Evolutionary conservation across 2,888 invertebrate species (phyloP).

Genomic region (Acronicta alni): DNA sequence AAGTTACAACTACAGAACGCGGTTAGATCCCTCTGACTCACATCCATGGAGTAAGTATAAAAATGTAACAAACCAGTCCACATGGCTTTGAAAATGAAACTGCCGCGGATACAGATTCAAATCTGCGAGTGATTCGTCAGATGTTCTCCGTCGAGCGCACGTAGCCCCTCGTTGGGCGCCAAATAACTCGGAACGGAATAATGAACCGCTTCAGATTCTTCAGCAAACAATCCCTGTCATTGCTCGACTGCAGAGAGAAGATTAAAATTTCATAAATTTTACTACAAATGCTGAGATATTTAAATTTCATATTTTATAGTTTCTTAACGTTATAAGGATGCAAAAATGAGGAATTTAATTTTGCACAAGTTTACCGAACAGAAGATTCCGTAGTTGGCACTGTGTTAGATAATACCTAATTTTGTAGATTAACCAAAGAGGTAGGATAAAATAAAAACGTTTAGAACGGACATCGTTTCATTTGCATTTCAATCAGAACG

Average conservation of each 20-base stretch:
- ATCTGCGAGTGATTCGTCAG: slow-evolving; percentile 73
- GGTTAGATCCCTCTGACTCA: slow-evolving; percentile 56
- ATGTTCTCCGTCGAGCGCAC: slow-evolving; percentile 68
- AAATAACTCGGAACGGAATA: slow-evolving; percentile 81
- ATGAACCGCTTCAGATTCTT: slow-evolving; percentile 79
- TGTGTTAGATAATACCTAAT: slow-evolving; percentile 66
- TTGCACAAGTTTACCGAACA: slow-evolving; percentile 8
- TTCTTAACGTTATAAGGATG: slow-evolving; percentile 23
- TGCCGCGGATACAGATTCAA: slow-evolving; percentile 63
- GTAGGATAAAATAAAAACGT: slow-evolving; percentile 83
- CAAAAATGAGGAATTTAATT: slow-evolving; percentile 31
- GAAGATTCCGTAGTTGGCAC: not conserved
- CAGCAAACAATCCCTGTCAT: slow-evolving; percentile 76
- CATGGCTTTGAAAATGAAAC: slow-evolving; percentile 65
- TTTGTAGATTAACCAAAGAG: slow-evolving; percentile 77
- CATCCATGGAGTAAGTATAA: slow-evolving; percentile 28
- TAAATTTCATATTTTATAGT: slow-evolving; percentile 50
- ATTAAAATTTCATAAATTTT: slow-evolving; percentile 71
- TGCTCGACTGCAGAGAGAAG: slow-evolving; percentile 68
- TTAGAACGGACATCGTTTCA: slow-evolving; percentile 85
- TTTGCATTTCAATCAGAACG: slow-evolving; percentile 88
- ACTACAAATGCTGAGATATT: slow-evolving; percentile 55
- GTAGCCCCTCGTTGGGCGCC: slow-evolving; percentile 76
- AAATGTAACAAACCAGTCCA: slow-evolving; percentile 20
- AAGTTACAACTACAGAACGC: slow-evolving; percentile 71